A percentile compares a stretch with the other conserved stretches of the same genome.
phyloP scores from a whole-genome alignment of 2,888 invertebrate genomes.

The Pandemis heparana region DNA sequence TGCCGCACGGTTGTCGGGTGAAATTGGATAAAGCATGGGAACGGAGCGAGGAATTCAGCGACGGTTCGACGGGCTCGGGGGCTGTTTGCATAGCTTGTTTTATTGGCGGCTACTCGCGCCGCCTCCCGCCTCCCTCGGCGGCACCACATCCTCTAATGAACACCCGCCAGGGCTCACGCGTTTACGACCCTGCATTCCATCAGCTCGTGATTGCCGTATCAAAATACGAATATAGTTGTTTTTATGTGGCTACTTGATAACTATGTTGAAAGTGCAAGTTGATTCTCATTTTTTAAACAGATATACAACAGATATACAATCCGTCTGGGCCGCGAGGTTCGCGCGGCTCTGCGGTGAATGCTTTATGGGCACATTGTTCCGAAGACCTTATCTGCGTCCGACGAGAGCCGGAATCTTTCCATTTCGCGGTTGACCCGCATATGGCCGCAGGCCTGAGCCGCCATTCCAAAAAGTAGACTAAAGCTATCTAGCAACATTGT shows the following conservation, averaged over 20 bases:
- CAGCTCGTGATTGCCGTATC: conserved; percentile 47
- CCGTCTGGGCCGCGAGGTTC: conserved; percentile 57
- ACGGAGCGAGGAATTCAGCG: conserved; percentile 67
- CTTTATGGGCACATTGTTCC: conserved; percentile 82
- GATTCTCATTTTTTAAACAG: conserved; percentile 8
- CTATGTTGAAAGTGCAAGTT: conserved; percentile 1
- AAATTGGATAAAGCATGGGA: conserved; percentile 85
- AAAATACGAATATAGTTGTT: conserved; percentile 15
- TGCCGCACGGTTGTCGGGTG: conserved; percentile 76
- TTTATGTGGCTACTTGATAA: not conserved
- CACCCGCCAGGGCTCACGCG: conserved; percentile 55
- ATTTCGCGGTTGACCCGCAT: conserved; percentile 82
- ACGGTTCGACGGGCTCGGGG: conserved; percentile 49
- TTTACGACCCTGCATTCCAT: conserved; percentile 70
- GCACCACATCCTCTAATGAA: conserved; percentile 69
- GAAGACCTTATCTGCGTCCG: conserved; percentile 61
- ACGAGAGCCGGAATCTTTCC: conserved; percentile 67
- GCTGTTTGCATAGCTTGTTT: conserved; percentile 83
- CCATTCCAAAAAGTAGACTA: conserved; percentile 34
- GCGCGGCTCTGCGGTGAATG: conserved; percentile 71
- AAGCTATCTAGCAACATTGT: conserved; percentile 18
- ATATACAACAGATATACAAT: conserved; percentile 49
- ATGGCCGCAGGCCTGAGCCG: conserved; percentile 60
- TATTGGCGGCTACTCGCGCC: conserved; percentile 78
- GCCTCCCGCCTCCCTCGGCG: conserved; percentile 42